Conservation (phyloP, 1,140 invertebrate species). For the Tetramorium parvispinum region DNA sequence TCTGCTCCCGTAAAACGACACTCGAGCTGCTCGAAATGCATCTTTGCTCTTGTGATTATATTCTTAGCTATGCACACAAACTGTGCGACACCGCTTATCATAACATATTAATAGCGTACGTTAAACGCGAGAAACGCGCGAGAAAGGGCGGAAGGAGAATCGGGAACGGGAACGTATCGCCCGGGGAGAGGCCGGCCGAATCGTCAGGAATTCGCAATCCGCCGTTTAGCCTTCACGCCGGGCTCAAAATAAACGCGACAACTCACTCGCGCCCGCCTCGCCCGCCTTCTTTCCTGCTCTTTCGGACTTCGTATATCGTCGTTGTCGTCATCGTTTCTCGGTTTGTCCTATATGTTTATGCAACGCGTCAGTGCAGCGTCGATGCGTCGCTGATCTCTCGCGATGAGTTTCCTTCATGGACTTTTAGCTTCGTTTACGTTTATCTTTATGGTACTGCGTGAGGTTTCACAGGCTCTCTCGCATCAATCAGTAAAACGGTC, state of each 20-base stretch:
- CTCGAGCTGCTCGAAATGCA: background rate
- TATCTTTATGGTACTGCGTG: background rate
- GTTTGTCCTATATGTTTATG: background rate
- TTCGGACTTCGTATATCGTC: background rate
- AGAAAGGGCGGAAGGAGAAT: background rate
- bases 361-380: background rate
- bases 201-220: constrained; percentile 75
- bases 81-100: constrained; percentile 24
- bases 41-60: background rate
- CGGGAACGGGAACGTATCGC: constrained; percentile 6
- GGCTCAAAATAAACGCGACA: constrained; percentile 82
- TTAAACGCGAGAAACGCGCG: background rate
- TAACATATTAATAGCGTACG: constrained; percentile 12
- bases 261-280: constrained; percentile 65
- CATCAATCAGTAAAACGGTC: background rate
- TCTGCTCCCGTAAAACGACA: background rate
- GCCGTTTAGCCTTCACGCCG: constrained; percentile 78
- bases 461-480: background rate
- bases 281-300: background rate
- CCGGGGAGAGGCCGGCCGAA: constrained; percentile 64
- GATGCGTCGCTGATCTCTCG: background rate
- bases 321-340: background rate
- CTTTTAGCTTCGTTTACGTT: background rate
- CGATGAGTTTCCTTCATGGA: background rate
- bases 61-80: background rate